A percentile compares a stretch with the other conserved stretches of the same genome.
phyloP scores from a whole-genome alignment of 2,113 vertebrate genomes.

The Felis catus region F.catus_Fca126_mat1.0 CM031411.1:12474501-12475000 shows the following conservation, averaged over 20 bases:
- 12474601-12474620: neutral
- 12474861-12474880: neutral
- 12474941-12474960: neutral
- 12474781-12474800: neutral
- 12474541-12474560: neutral
- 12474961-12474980: neutral
- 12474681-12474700: neutral
- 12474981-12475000: neutral
- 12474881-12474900: neutral
- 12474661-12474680: neutral
- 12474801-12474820: neutral
- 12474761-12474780: neutral
- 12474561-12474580: neutral
- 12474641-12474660: neutral
- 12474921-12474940: neutral
- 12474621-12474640: slow-evolving; percentile 17
- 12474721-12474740: neutral
- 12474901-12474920: neutral
- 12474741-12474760: neutral
- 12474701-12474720: neutral
- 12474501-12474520: neutral
- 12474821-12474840: neutral
- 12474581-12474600: neutral
- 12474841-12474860: neutral
- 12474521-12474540: neutral